Conservation (phyloP, 2,797 vertebrate genomes). For the Schizothorax lantsangensis region DNA sequence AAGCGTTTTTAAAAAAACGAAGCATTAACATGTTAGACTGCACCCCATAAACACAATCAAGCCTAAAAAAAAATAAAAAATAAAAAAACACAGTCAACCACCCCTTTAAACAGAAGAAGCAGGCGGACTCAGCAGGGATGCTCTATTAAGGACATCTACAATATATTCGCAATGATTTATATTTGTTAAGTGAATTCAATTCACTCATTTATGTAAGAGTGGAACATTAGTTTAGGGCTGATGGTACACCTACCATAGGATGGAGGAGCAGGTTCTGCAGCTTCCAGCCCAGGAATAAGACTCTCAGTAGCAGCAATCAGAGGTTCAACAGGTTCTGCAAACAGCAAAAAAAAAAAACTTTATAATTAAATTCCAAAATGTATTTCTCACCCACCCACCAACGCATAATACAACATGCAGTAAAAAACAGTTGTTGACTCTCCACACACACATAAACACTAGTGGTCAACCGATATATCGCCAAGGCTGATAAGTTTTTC, state of each 20-base stretch:
- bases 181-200: not conserved
- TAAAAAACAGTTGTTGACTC: too few relatives aligned
- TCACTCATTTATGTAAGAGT: not conserved
- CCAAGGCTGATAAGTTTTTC: too few relatives aligned
- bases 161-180: not conserved
- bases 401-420: not conserved
- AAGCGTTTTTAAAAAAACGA: too few relatives aligned
- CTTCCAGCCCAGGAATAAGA: slow-evolving; percentile 87
- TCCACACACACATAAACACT: too few relatives aligned
- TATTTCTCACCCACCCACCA: not conserved
- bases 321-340: slow-evolving; percentile 80
- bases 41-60: too few relatives aligned
- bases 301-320: slow-evolving; percentile 81
- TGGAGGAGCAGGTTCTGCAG: slow-evolving; percentile 64
- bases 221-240: not conserved
- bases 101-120: not conserved
- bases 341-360: slow-evolving; percentile 5
- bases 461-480: too few relatives aligned
- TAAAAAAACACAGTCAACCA: too few relatives aligned
- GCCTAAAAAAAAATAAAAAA: too few relatives aligned
- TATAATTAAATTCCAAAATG: not conserved
- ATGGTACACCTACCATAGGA: slow-evolving; percentile 64
- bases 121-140: not conserved
- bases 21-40: too few relatives aligned
- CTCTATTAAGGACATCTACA: not conserved